Evolutionary conservation across 2,797 vertebrate genomes (phyloP).

Genomic region (Thaleichthys pacificus): DNA sequence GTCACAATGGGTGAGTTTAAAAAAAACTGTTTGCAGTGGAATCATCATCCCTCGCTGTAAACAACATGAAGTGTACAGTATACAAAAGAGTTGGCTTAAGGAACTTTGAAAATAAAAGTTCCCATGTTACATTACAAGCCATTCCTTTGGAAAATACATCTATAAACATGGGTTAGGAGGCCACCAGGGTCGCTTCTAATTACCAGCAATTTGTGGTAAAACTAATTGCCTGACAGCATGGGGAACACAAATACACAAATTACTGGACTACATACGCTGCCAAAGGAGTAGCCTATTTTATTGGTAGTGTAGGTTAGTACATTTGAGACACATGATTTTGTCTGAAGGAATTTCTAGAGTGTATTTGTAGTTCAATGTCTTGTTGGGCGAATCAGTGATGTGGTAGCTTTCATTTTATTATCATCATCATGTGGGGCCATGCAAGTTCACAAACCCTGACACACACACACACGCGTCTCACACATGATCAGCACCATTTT

Average conservation of each 20-base stretch:
- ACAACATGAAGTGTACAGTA: neutral
- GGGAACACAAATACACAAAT: slow-evolving; percentile 13
- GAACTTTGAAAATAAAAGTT: neutral
- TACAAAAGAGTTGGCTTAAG: neutral
- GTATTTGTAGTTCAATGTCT: neutral
- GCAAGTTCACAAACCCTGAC: slow-evolving; percentile 2
- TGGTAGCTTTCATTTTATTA: neutral
- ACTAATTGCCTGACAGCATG: slow-evolving; percentile 24
- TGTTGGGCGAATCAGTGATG: neutral
- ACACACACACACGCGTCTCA: slow-evolving; percentile 33
- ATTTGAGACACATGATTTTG: slow-evolving; percentile 10
- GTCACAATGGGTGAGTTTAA: neutral
- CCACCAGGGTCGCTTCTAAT: slow-evolving; percentile 31
- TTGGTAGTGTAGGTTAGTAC: slow-evolving; percentile 15
- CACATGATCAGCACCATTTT: slow-evolving; percentile 49
- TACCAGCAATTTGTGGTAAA: slow-evolving; percentile 25
- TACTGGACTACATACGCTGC: slow-evolving; percentile 13
- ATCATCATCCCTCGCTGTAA: neutral
- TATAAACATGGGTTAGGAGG: slow-evolving; percentile 6
- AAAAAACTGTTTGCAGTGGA: neutral
- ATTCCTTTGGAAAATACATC: slow-evolving; percentile 11
- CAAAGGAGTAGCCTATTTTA: slow-evolving; percentile 14
- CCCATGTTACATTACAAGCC: neutral
- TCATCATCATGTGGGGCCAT: too few relatives aligned
- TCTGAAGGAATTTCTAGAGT: slow-evolving; percentile 12